These are phyloP conservation scores for Clamator glandarius DNA, from an alignment of 2,797 vertebrate species.

Conservation along the genomic window DNA sequence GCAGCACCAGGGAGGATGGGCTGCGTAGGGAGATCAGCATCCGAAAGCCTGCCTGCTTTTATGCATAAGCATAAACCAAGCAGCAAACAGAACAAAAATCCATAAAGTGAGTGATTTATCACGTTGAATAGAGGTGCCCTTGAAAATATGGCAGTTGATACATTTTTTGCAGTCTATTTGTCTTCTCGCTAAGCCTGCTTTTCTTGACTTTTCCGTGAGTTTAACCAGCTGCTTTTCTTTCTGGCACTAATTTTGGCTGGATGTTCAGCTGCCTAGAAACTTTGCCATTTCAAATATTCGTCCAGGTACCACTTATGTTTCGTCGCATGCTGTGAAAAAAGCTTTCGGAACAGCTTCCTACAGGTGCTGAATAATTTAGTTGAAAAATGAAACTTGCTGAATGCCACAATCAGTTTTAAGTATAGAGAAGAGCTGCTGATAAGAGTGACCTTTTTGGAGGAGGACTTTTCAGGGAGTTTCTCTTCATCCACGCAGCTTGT, in stretches of 20 bases:
- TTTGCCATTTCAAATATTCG: constrained; percentile 13
- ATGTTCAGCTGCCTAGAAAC: not conserved
- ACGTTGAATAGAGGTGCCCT: not conserved
- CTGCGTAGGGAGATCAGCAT: not conserved
- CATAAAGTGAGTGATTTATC: not conserved
- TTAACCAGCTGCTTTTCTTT: constrained; percentile 17
- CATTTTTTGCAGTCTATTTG: not conserved
- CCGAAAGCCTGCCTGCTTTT: not conserved
- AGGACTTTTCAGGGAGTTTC: constrained; percentile 21
- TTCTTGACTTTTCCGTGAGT: constrained; percentile 10
- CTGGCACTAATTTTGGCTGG: constrained; percentile 11
- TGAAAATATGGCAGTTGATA: not conserved
- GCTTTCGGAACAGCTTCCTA: constrained; percentile 42
- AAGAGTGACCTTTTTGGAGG: constrained; percentile 44
- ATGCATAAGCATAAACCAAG: not conserved
- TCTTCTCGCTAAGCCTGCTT: not conserved
- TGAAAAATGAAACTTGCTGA: constrained; percentile 51
- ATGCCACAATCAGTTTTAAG: constrained; percentile 55
- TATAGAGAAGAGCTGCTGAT: constrained; percentile 31
- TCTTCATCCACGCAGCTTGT: not conserved
- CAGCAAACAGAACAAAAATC: accelerated
- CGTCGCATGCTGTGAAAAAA: constrained; percentile 30
- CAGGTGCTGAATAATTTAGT: constrained; percentile 45
- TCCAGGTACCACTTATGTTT: constrained; percentile 7
- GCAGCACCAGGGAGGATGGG: accelerated